These are phyloP conservation scores for Eupithecia subumbrata DNA, from an alignment of 2,888 invertebrate genomes.

Conservation along the genomic window DNA sequence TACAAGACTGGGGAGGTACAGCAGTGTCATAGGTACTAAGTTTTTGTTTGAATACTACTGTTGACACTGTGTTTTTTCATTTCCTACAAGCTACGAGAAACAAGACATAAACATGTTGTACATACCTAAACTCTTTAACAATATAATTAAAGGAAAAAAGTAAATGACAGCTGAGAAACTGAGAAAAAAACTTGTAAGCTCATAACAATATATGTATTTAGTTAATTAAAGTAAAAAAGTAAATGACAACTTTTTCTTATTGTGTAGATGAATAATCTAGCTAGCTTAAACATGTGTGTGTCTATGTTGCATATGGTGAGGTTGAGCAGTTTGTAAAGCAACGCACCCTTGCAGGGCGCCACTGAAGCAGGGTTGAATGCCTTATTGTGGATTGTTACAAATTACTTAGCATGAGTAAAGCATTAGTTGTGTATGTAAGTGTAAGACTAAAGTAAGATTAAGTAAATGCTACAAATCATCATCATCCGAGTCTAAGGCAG, in stretches of 20 bases:
- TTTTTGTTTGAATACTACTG: neutral
- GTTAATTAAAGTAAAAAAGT: neutral
- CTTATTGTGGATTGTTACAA: neutral
- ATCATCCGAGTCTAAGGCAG: slow-evolving; percentile 94
- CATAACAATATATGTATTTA: neutral
- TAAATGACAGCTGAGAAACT: neutral
- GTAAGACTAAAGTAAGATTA: slow-evolving; percentile 20
- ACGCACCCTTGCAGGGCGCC: too few relatives aligned
- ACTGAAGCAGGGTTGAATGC: neutral
- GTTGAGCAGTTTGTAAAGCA: neutral
- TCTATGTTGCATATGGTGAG: neutral
- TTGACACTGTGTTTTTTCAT: neutral
- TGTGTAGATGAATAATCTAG: neutral
- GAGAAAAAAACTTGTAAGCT: neutral
- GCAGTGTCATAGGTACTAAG: neutral
- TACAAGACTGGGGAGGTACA: neutral
- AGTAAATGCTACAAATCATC: slow-evolving; percentile 77
- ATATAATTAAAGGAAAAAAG: neutral
- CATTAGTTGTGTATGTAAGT: slow-evolving; percentile 34
- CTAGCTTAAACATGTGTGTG: neutral
- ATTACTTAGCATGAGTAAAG: slow-evolving; percentile 39
- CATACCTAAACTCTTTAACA: too few relatives aligned
- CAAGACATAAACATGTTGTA: too few relatives aligned
- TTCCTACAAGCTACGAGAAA: neutral
- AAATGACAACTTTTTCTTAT: neutral